Evolutionary conservation across 2,888 invertebrate genomes (phyloP), one percentile per base, ranked within the genome.

Genomic region (Labia minor): DNA sequence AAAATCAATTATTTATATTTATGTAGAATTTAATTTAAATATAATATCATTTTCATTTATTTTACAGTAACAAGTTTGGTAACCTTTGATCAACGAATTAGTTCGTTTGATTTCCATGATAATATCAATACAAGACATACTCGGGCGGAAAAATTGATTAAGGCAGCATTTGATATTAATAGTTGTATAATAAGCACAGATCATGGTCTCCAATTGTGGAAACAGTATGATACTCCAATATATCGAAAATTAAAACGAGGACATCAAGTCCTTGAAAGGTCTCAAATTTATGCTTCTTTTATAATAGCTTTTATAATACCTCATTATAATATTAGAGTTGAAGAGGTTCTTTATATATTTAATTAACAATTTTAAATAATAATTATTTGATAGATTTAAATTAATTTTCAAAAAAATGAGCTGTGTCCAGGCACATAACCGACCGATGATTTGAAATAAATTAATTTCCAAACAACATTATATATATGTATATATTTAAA

Each of bases 101-200:
- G 86, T 49, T 49, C 49, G 4, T 49, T 49, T 16, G 14, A 49
- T 65, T 84, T 88, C 73, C 89, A 92, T 72, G n/a, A n/a, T n/a
- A 81, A 84, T 0, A 72, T 75, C 1, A 73, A 80, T 19, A 88
- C 90, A 74, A 81, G 85, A 0, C 72, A 81, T 49, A 90, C 91
- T 0, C 79, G 83, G 66, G 86, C 87, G 33, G 85, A 86, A 1
- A 84, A 79, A 73, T 78, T 90, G 1, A 89, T 93, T 71, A 75
- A 82, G 21, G 86, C 92, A 0, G 89, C 92, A 0, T 84, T 87
- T 69, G 81, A 81, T 1, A 87, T 90, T 2, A 93, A 92, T 73
- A 83, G 85, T 71, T 85, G 83, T 49, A 85, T 86, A 63, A 79
- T 88, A 73, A 82, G 82, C 73, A 82, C 88, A 1, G 90, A 90